Evolutionary conservation across 2,797 vertebrate genomes (phyloP).

Genomic region (Platalea minor): DNA sequence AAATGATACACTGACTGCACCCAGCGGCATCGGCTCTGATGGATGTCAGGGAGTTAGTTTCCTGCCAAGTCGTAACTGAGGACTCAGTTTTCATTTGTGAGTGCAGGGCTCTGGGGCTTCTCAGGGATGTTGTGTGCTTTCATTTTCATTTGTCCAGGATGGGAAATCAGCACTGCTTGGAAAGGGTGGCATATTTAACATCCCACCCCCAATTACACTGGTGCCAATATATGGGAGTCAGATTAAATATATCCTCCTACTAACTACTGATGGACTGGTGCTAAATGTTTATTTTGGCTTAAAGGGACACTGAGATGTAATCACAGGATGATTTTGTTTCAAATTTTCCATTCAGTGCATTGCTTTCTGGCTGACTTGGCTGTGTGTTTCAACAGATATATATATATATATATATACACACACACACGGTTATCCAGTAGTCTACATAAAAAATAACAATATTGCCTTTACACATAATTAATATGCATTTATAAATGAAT

Average conservation of each 20-base stretch:
- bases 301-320: slow-evolving; percentile 21
- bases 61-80: background rate
- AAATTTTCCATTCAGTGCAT: slow-evolving; percentile 28
- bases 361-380: slow-evolving; percentile 45
- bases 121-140: background rate
- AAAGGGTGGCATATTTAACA: background rate
- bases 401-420: background rate
- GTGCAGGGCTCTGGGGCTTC: background rate
- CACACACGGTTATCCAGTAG: background rate
- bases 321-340: slow-evolving; percentile 33
- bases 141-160: slow-evolving; percentile 17
- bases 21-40: background rate
- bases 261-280: slow-evolving; percentile 31
- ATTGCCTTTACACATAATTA: background rate
- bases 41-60: background rate
- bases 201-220: background rate
- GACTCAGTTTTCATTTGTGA: slow-evolving; percentile 20
- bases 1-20: background rate
- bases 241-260: slow-evolving; percentile 32
- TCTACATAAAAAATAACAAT: background rate
- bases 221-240: slow-evolving; percentile 19
- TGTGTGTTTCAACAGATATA: background rate
- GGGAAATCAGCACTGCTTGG: background rate
- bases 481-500: background rate
- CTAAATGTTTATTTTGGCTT: slow-evolving; percentile 58